Conservation (phyloP, 2,113 vertebrate genomes). For the Leptosomus discolor region DNA sequence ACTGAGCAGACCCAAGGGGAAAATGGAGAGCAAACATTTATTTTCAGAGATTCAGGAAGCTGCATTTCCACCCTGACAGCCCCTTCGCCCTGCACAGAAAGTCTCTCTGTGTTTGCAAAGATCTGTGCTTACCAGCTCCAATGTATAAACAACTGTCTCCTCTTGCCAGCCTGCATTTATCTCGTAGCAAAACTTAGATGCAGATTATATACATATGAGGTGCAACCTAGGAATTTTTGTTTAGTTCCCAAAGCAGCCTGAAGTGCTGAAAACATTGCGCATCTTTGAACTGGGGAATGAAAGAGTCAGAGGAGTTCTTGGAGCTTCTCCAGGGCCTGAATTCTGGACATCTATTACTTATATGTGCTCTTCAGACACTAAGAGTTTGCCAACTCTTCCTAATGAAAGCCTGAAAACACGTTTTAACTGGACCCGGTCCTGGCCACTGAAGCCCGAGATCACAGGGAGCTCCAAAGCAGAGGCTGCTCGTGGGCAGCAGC, state of each 20-base stretch:
- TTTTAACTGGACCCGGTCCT: not conserved
- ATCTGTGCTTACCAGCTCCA: not conserved
- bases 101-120: not conserved
- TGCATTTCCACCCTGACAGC: not conserved
- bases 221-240: not conserved
- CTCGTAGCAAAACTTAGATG: not conserved
- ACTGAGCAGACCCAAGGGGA: not conserved
- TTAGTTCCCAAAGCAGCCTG: not conserved
- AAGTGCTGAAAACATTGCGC: not conserved
- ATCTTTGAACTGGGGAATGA: not conserved
- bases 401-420: not conserved
- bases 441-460: fast-evolving
- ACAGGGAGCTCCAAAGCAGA: not conserved
- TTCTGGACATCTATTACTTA: not conserved
- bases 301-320: not conserved
- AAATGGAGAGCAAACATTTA: slow-evolving; percentile 31
- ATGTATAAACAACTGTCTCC: not conserved
- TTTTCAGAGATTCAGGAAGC: slow-evolving; percentile 1
- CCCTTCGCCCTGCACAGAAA: not conserved
- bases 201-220: not conserved
- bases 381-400: not conserved
- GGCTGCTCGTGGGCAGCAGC: not conserved
- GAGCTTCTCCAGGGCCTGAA: not conserved
- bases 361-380: not conserved
- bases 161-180: not conserved